A percentile compares a stretch with the other conserved stretches of the same genome.
These are phyloP conservation scores for Solea senegalensis DNA, from an alignment of 2,113 vertebrate genomes.

Conservation along the genomic window DNA sequence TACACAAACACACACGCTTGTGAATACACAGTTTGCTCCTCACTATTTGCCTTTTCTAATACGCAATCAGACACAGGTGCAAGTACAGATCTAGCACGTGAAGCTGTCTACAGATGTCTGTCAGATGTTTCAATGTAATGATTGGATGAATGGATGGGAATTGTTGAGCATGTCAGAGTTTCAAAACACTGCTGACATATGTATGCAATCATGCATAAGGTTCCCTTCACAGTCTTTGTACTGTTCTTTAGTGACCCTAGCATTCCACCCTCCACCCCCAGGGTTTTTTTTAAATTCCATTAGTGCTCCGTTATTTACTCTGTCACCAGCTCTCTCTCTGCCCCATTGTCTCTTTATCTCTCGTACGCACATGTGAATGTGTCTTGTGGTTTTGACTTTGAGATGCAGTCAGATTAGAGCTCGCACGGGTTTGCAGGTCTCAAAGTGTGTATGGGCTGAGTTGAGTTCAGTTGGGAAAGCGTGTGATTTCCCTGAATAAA, in stretches of 20 bases:
- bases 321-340: slow-evolving; percentile 23
- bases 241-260: slow-evolving; percentile 36
- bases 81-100: slow-evolving; percentile 17
- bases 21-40: slow-evolving; percentile 2
- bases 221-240: slow-evolving; percentile 18
- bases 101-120: slow-evolving; percentile 7
- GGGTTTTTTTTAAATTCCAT: slow-evolving; percentile 65
- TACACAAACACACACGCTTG: too few relatives aligned
- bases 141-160: neutral
- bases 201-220: neutral
- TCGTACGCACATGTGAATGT: slow-evolving; percentile 3
- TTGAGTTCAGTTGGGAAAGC: slow-evolving; percentile 16
- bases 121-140: slow-evolving; percentile 9
- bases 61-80: slow-evolving; percentile 31
- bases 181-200: slow-evolving; percentile 6
- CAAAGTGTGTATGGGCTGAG: slow-evolving; percentile 12
- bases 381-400: slow-evolving; percentile 9
- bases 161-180: slow-evolving; percentile 7
- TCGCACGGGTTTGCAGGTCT: slow-evolving; percentile 1
- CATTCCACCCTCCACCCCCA: slow-evolving; percentile 57
- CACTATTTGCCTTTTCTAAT: slow-evolving; percentile 2
- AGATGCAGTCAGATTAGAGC: slow-evolving; percentile 17
- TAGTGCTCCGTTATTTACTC: slow-evolving; percentile 54
- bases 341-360: slow-evolving; percentile 7
- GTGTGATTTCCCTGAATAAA: slow-evolving; percentile 47